Conservation (phyloP, 2,888 invertebrate genomes). For the Scaptomyza cyrtandrae region DNA sequence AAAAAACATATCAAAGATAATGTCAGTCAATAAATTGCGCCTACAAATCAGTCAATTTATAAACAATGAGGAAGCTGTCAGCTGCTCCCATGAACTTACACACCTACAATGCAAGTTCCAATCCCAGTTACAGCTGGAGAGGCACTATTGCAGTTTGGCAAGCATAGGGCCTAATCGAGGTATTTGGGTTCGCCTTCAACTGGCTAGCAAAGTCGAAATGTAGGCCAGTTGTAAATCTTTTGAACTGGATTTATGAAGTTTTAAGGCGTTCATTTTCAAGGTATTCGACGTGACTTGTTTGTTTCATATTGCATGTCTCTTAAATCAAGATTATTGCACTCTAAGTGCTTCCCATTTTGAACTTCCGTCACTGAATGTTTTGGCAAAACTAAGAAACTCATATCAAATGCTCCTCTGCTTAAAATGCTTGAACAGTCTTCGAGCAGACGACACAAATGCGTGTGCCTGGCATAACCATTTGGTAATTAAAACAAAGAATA, state of each 20-base stretch:
- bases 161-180: constrained; percentile 10
- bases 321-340: constrained; percentile 16
- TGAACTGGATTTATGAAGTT: constrained; percentile 40
- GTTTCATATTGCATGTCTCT: constrained; percentile 6
- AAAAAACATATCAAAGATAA: neutral
- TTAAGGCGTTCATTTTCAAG: constrained; percentile 54
- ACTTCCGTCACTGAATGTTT: constrained; percentile 23
- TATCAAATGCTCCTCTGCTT: constrained; percentile 25
- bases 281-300: constrained; percentile 42
- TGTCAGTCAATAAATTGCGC: constrained; percentile 32
- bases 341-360: constrained; percentile 14
- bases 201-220: constrained; percentile 45
- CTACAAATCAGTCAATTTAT: constrained; percentile 34
- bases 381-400: neutral
- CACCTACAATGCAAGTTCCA: neutral
- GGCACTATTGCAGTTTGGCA: constrained; percentile 26
- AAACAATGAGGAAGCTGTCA: constrained; percentile 52
- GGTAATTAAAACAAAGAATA: constrained; percentile 13
- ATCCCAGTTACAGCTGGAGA: constrained; percentile 23
- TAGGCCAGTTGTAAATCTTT: constrained; percentile 68
- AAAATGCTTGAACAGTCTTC: constrained; percentile 37
- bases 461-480: constrained; percentile 41
- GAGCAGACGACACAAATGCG: constrained; percentile 45
- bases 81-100: constrained; percentile 17
- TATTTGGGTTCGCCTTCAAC: constrained; percentile 13